Percentiles rank a stretch among this genome's conserved stretches.
Conservation (phyloP, 2,888 invertebrate genomes). For the Schizotus pectinicornis region DNA sequence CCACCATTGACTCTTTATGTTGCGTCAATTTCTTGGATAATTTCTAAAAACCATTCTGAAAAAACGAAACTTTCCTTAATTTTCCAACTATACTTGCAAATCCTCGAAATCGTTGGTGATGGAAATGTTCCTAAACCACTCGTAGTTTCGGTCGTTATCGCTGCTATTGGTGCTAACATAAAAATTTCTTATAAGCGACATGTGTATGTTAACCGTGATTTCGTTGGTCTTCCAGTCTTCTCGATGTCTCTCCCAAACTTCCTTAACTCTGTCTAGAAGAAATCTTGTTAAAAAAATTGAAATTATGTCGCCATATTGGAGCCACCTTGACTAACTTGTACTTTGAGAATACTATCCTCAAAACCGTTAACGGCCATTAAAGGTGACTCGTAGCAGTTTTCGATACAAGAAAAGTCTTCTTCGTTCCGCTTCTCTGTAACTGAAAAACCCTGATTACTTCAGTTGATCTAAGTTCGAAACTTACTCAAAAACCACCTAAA, state of each 20-base stretch:
- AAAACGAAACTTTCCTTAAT: not conserved
- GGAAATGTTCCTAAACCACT: conserved; percentile 27
- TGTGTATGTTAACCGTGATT: conserved; percentile 41
- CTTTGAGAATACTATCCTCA: conserved; percentile 46
- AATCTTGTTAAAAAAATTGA: conserved; percentile 1
- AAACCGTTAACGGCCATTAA: conserved; percentile 45
- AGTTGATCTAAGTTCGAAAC: conserved; percentile 10
- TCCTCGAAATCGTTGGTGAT: conserved; percentile 37
- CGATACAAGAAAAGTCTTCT: conserved; percentile 9
- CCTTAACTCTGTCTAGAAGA: conserved; percentile 44
- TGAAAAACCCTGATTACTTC: not conserved
- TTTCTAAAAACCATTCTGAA: conserved; percentile 7
- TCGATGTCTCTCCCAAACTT: conserved; percentile 43
- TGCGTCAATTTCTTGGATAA: conserved; percentile 40
- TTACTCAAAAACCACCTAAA: conserved; percentile 46
- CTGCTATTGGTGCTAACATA: conserved; percentile 41
- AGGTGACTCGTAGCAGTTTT: conserved; percentile 39
- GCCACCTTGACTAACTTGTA: conserved; percentile 40
- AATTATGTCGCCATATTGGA: not conserved
- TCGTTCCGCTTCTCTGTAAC: conserved; percentile 10
- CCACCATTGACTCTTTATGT: conserved; percentile 35
- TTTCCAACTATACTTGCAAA: conserved; percentile 35
- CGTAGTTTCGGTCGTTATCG: conserved; percentile 13
- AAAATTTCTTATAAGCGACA: conserved; percentile 47
- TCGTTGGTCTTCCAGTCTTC: conserved; percentile 31